A percentile compares a stretch with the other conserved stretches of the same genome.
Conservation (phyloP, 2,888 invertebrate genomes). For the Phlogophora meticulosa region DNA sequence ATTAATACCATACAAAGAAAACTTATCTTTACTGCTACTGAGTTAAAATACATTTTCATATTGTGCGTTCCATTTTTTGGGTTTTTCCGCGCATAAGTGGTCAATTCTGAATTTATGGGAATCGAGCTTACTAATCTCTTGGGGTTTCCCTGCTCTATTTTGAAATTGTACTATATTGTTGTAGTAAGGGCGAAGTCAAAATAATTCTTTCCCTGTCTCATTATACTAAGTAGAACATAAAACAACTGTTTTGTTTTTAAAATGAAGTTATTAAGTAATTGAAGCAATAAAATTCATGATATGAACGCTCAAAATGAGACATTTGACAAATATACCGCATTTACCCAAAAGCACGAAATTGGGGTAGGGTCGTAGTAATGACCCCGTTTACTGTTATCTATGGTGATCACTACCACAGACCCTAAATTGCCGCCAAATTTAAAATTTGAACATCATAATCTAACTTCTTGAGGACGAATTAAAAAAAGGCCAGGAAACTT, state of each 20-base stretch:
- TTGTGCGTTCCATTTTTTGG: conserved; percentile 61
- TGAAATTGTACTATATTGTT: conserved; percentile 80
- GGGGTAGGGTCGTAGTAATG: conserved; percentile 84
- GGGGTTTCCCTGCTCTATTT: conserved; percentile 80
- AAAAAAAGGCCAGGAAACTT: conserved; percentile 70
- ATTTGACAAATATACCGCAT: conserved; percentile 85
- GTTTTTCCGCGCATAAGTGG: conserved; percentile 78
- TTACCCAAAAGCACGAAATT: conserved; percentile 80
- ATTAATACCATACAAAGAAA: conserved; percentile 44
- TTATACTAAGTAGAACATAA: conserved; percentile 73
- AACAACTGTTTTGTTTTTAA: conserved; percentile 69
- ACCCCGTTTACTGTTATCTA: conserved; percentile 87
- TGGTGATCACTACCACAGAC: conserved; percentile 82
- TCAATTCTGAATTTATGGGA: conserved; percentile 85
- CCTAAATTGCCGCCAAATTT: conserved; percentile 85
- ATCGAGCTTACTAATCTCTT: conserved; percentile 80
- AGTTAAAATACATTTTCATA: conserved; percentile 67
- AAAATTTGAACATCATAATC: conserved; percentile 89
- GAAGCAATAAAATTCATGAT: conserved; percentile 82
- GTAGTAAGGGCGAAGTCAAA: conserved; percentile 74
- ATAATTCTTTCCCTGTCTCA: conserved; percentile 75
- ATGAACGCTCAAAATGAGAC: conserved; percentile 76
- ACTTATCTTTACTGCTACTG: conserved; percentile 55
- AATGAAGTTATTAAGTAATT: conserved; percentile 84
- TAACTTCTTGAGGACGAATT: conserved; percentile 74